Percentiles rank a stretch among this genome's conserved stretches.
phyloP scores from a whole-genome alignment of 2,888 invertebrate genomes.

The Amphipyra tragopoginis region DNA sequence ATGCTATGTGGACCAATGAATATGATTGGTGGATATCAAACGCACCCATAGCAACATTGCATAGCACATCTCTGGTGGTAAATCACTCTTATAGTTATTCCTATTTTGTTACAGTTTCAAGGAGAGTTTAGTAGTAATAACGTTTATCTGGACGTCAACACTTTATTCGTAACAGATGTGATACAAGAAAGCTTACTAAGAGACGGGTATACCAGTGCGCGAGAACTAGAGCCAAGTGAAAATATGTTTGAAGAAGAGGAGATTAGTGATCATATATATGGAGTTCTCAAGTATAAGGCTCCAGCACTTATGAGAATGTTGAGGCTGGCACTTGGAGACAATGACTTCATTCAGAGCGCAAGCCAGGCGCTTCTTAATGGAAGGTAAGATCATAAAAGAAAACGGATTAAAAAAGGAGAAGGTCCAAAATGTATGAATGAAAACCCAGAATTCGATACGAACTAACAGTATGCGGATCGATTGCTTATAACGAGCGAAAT shows the following conservation, averaged over 20 bases:
- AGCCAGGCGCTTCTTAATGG: conserved; percentile 68
- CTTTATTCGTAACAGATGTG: conserved; percentile 79
- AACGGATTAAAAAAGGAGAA: too few species aligned
- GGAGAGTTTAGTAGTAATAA: conserved; percentile 55
- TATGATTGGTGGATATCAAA: too few species aligned
- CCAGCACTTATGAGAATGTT: conserved; percentile 79
- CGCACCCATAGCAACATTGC: too few species aligned
- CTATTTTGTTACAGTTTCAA: conserved; percentile 69
- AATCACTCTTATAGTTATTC: background rate
- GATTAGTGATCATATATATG: conserved; percentile 71
- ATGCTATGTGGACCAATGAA: too few species aligned
- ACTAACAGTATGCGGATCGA: too few species aligned
- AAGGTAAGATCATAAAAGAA: conserved; percentile 62
- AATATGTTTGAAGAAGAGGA: conserved; percentile 68
- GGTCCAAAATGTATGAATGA: too few species aligned
- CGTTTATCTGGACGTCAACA: conserved; percentile 72
- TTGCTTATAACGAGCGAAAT: too few species aligned
- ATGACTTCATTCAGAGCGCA: conserved; percentile 72
- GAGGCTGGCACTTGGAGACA: conserved; percentile 66
- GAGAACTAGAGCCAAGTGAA: conserved; percentile 62
- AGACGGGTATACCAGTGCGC: conserved; percentile 69
- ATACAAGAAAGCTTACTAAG: conserved; percentile 80
- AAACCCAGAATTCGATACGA: too few species aligned
- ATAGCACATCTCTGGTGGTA: too few species aligned
- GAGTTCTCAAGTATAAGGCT: conserved; percentile 76